Percentiles rank a stretch among this genome's conserved stretches.
Conservation (phyloP, 1,140 invertebrate genomes). For the Phenacoccus solenopsis region DNA sequence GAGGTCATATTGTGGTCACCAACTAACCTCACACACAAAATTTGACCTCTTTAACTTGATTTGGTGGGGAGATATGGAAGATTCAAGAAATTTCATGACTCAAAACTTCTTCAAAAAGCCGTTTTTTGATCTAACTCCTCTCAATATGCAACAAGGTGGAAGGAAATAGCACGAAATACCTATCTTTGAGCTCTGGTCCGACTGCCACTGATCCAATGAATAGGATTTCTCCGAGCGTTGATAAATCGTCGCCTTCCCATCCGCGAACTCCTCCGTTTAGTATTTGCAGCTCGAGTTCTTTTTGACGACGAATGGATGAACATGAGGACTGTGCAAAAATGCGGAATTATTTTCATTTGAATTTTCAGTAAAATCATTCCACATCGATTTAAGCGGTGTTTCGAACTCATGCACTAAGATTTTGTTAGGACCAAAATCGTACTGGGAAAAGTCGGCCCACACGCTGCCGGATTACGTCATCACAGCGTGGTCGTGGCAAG, state of each 20-base stretch:
- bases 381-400: no score
- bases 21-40: no score
- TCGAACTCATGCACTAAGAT: neutral
- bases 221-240: slow-evolving; percentile 59
- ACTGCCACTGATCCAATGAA: slow-evolving; percentile 78
- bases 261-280: slow-evolving; percentile 80
- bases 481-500: no score
- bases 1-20: no score
- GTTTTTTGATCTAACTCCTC: no score
- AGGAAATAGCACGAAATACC: slow-evolving; percentile 86
- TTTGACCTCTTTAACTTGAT: no score
- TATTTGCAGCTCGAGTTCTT: slow-evolving; percentile 91
- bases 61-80: no score
- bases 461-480: no score
- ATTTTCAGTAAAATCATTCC: neutral
- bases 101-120: no score
- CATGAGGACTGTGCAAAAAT: slow-evolving; percentile 54
- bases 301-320: slow-evolving; percentile 73
- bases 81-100: no score
- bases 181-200: slow-evolving; percentile 64
- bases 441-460: no score
- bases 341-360: neutral
- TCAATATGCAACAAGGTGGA: no score
- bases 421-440: neutral
- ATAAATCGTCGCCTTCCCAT: slow-evolving; percentile 84